Percentiles rank a stretch among this genome's conserved stretches.
Conservation (phyloP, 2,888 invertebrate genomes). For the Mythimna pallens region DNA sequence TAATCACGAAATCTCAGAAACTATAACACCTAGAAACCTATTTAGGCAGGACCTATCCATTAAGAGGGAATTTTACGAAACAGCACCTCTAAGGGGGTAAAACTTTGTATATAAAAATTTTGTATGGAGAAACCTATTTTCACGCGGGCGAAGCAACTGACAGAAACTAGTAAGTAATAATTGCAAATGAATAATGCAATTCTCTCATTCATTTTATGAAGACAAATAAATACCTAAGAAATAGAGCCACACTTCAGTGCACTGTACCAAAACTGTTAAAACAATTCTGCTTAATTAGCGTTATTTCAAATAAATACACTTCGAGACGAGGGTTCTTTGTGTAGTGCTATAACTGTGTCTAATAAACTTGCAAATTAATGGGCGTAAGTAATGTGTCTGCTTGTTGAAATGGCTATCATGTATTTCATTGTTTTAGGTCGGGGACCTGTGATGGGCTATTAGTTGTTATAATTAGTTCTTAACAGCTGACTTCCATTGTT, state of each 20-base stretch:
- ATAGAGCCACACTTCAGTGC: background rate
- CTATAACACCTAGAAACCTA: too few relatives aligned
- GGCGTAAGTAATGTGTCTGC: conserved; percentile 51
- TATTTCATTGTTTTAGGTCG: conserved; percentile 45
- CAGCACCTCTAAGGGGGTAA: too few relatives aligned
- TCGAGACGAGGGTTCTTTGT: conserved; percentile 49
- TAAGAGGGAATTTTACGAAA: too few relatives aligned
- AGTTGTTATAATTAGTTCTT: conserved; percentile 15
- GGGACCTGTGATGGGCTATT: conserved; percentile 19
- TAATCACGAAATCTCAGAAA: too few relatives aligned
- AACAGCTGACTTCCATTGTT: conserved; percentile 24
- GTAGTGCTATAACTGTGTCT: conserved; percentile 22
- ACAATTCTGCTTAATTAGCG: conserved; percentile 31
- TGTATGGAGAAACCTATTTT: too few relatives aligned
- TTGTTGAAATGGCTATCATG: conserved; percentile 44
- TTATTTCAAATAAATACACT: conserved; percentile 48
- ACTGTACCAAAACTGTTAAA: conserved; percentile 12
- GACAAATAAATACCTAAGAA: background rate
- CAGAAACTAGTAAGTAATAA: too few relatives aligned
- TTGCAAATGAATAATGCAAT: background rate
- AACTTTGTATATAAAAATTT: too few relatives aligned
- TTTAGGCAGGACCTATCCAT: too few relatives aligned
- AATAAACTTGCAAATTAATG: conserved; percentile 50
- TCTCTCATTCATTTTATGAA: background rate
- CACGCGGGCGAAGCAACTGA: too few relatives aligned